These are phyloP conservation scores for Leptopterna dolabrata DNA, from an alignment of 2,888 invertebrate genomes.

Conservation along the genomic window DNA sequence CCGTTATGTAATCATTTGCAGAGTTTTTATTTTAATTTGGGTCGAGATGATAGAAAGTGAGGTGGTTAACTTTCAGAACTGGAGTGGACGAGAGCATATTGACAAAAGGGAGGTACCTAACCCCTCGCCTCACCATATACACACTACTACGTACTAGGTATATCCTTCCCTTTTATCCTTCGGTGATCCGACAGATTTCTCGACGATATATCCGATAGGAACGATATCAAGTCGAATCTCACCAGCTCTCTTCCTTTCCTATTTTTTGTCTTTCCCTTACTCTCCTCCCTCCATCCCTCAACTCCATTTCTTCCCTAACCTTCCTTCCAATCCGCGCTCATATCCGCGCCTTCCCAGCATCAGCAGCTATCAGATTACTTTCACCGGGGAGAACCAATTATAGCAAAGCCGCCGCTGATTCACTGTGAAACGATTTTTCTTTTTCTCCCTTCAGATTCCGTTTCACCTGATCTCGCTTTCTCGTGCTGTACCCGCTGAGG, in stretches of 20 bases:
- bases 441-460: not conserved
- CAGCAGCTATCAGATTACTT: constrained; percentile 32
- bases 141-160: too few relatives aligned
- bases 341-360: not conserved
- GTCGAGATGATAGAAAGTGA: not conserved
- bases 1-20: too few relatives aligned
- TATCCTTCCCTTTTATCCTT: not conserved
- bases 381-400: constrained; percentile 19
- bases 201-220: constrained; percentile 17
- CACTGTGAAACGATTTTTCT: constrained; percentile 25
- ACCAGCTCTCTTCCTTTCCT: not conserved
- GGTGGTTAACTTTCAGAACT: too few relatives aligned
- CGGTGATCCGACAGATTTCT: constrained; percentile 12
- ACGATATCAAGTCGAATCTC: constrained; percentile 3
- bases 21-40: not conserved
- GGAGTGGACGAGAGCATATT: too few relatives aligned
- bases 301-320: not conserved
- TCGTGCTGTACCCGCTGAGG: not conserved
- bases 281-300: not conserved
- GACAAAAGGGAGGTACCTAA: too few relatives aligned
- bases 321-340: not conserved
- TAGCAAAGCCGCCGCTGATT: constrained; percentile 41
- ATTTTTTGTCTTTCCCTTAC: not conserved
- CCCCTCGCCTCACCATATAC: too few relatives aligned
- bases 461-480: not conserved